A percentile compares a stretch with the other conserved stretches of the same genome.
These are phyloP conservation scores for Baronia brevicornis DNA, from an alignment of 2,888 invertebrate species.

Conservation along the genomic window DNA sequence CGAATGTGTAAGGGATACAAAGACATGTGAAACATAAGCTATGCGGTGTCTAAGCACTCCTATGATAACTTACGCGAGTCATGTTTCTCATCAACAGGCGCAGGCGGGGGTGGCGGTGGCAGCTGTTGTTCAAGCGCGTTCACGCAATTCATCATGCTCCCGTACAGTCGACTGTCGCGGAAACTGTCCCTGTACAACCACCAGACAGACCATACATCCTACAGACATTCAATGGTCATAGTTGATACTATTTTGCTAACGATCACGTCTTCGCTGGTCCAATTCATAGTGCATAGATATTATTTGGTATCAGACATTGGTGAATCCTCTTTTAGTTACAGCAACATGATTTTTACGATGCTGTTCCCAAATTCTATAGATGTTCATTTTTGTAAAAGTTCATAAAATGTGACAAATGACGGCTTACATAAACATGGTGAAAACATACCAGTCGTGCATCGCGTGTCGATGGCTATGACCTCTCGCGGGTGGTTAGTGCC, in stretches of 20 bases:
- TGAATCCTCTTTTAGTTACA: too few relatives aligned
- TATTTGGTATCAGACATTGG: too few relatives aligned
- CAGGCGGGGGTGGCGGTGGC: constrained; percentile 78
- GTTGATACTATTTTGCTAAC: constrained; percentile 1
- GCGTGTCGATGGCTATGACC: constrained; percentile 50
- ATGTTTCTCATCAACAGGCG: constrained; percentile 60
- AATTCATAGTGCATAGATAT: too few relatives aligned
- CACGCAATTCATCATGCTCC: constrained; percentile 97
- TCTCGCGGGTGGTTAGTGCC: constrained; percentile 27
- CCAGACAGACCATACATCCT: too few relatives aligned
- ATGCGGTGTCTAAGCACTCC: constrained; percentile 1
- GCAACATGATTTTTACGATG: too few relatives aligned
- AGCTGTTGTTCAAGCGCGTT: constrained; percentile 93
- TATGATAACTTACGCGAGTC: constrained; percentile 16
- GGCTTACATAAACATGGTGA: constrained; percentile 16
- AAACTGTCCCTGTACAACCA: constrained; percentile 84
- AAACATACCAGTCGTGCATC: constrained; percentile 33
- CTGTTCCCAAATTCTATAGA: too few relatives aligned
- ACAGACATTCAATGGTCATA: constrained; percentile 20
- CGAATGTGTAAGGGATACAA: neutral
- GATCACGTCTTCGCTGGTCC: too few relatives aligned
- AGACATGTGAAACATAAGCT: neutral
- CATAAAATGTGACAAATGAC: too few relatives aligned
- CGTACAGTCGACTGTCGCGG: constrained; percentile 93
- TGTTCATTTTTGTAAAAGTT: too few relatives aligned